Evolutionary conservation across 2,113 vertebrate species (phyloP), one percentile per base, ranked within the genome.

Genomic region (Pteropus alecto): DNA sequence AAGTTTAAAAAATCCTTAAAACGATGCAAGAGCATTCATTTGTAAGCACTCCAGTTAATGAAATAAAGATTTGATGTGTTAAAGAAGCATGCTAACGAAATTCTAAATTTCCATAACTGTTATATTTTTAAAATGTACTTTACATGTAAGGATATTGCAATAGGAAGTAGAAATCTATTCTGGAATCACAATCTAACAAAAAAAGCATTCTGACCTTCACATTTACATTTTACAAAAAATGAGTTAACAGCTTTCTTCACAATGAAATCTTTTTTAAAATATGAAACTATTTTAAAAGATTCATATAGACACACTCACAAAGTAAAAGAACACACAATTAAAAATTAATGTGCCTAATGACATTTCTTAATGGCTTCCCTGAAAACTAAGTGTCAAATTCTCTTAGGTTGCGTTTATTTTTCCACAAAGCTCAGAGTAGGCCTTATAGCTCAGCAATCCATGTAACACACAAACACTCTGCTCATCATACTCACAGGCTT

Each of bases 401-500:
- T 92, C 38, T 76, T 48, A 14, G 0, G 58, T 43, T 43, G 68
- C 41, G 0, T 1, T 11, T 74, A 61, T 97, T 97, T 94, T 96
- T 46, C 92, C 43, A 95, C 63, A 35, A 77, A 97, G 30, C 81
- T 94, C 61, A 61, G 82, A 93, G 74, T 33, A 97, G 93, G 94
- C 97, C 60, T 15, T 60, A 84, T 18, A 11, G 11, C 74, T 94
- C n/a, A 54, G 67, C 95, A 26, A 97, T 76, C 70, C 54, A 19
- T 0, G 18, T 93, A 87, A 58, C 3, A 93, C n/a, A 92, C 28
- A 86, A 79, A 95, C 7, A 4, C 35, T n/a, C 91, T 60, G 78
- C 77, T 96, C 48, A 73, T 3, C 14, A 98, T 98, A 98, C 98
- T 99, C 97, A 98, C 98, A 21, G n/a, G 92, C 94, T 97, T 98